Conservation (phyloP, 2,797 vertebrate species). For the Molossus molossus region DNA sequence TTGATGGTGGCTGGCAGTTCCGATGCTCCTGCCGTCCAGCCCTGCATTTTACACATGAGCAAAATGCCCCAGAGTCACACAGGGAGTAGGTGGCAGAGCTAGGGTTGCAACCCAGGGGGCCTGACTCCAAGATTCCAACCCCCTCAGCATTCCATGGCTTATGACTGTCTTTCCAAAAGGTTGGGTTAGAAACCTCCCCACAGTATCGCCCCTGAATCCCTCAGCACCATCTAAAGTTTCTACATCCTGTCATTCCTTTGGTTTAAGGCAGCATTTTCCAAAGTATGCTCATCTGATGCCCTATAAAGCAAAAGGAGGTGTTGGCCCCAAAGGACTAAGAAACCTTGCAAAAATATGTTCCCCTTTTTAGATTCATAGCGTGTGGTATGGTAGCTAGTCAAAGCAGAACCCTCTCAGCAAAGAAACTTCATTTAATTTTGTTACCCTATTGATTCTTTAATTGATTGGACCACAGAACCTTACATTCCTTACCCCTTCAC, state of each 20-base stretch:
- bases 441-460: not conserved
- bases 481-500: not conserved
- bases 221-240: not conserved
- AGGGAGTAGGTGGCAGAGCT: not conserved
- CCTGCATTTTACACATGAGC: constrained; percentile 16
- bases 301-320: not conserved
- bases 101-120: not conserved
- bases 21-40: not conserved
- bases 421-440: not conserved
- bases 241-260: not conserved
- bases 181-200: not conserved
- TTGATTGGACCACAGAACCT: not conserved
- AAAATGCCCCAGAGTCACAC: not conserved
- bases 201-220: not conserved
- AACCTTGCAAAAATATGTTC: not conserved
- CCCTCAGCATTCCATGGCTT: not conserved
- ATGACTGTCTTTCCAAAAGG: not conserved
- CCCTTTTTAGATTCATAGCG: not conserved
- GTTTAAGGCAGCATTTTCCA: not conserved
- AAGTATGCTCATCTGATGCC: not conserved
- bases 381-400: not conserved
- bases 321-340: not conserved
- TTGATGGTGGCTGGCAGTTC: not conserved
- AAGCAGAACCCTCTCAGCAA: not conserved
- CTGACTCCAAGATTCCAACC: not conserved